Conservation (phyloP, 2,888 invertebrate genomes). For the Drosophila rellima region DNA sequence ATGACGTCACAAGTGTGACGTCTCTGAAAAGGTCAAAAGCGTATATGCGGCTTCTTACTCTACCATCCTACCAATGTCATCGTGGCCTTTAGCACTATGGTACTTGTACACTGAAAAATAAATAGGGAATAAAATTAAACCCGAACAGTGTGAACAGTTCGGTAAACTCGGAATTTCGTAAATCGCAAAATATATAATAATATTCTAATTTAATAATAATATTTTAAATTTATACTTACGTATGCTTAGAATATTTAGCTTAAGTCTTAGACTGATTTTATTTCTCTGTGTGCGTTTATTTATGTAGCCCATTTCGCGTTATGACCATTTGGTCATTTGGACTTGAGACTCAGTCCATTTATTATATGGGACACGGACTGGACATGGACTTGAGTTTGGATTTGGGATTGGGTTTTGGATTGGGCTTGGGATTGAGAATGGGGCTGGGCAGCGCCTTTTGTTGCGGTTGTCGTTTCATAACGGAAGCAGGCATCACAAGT, state of each 20-base stretch:
- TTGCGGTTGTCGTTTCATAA: conserved; percentile 53
- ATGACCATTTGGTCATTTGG: conserved; percentile 48
- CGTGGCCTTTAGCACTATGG: conserved; percentile 47
- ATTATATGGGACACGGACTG: conserved; percentile 8
- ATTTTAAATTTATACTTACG: too few species aligned
- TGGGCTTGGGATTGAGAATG: conserved; percentile 3
- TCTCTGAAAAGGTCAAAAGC: conserved; percentile 63
- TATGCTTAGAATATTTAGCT: too few species aligned
- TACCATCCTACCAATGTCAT: conserved; percentile 26
- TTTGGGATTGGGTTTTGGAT: background rate
- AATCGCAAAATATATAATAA: too few species aligned
- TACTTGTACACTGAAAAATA: conserved; percentile 6
- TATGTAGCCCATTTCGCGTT: conserved; percentile 51
- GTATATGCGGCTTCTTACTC: conserved; percentile 12
- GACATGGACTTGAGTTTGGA: background rate
- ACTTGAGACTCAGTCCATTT: conserved; percentile 42
- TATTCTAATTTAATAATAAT: too few species aligned
- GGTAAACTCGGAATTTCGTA: too few species aligned
- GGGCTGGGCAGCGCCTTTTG: conserved; percentile 3
- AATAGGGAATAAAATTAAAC: too few species aligned
- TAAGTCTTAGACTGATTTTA: too few species aligned
- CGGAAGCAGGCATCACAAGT: conserved; percentile 58
- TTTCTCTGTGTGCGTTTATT: conserved; percentile 15
- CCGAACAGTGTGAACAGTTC: too few species aligned
- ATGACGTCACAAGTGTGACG: conserved; percentile 71